These are phyloP conservation scores for Etheostoma spectabile DNA, from an alignment of 2,113 vertebrate species.

Conservation along the genomic window DNA sequence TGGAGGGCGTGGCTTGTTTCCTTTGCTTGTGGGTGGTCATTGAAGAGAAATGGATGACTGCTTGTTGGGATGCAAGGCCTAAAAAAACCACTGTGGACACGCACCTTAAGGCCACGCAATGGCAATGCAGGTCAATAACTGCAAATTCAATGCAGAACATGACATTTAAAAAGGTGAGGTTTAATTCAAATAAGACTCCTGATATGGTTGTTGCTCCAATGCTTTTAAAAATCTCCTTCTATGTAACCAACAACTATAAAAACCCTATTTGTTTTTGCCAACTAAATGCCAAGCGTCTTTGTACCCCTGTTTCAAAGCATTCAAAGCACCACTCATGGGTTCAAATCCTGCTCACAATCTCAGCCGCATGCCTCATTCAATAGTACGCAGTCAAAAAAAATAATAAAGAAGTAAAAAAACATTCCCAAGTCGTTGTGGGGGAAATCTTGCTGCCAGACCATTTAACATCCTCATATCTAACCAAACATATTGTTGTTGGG, in stretches of 20 bases:
- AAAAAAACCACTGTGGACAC: too few species aligned
- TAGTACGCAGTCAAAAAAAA: background rate
- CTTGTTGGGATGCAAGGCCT: too few species aligned
- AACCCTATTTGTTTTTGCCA: too few species aligned
- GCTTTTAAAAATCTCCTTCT: conserved; percentile 2
- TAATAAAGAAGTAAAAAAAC: conserved; percentile 9
- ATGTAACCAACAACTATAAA: conserved; percentile 8
- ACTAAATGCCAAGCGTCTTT: conserved; percentile 10
- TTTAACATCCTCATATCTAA: conserved; percentile 66
- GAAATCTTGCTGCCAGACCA: conserved; percentile 5
- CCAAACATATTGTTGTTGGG: conserved; percentile 67
- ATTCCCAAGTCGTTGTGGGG: background rate
- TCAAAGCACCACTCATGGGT: background rate
- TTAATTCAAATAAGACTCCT: background rate
- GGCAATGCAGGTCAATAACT: background rate
- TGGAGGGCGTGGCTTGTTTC: too few species aligned
- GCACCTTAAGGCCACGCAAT: background rate
- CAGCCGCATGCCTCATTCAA: background rate
- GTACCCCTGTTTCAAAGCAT: background rate
- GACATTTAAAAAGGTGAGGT: background rate
- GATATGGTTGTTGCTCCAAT: background rate
- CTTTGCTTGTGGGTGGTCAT: too few species aligned
- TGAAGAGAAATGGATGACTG: too few species aligned
- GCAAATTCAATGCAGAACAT: conserved; percentile 4
- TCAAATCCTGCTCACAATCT: conserved; percentile 5